phyloP scores from a whole-genome alignment of 92 coral and sea anemone species.

The Hydrozoanthus gracilis region DNA sequence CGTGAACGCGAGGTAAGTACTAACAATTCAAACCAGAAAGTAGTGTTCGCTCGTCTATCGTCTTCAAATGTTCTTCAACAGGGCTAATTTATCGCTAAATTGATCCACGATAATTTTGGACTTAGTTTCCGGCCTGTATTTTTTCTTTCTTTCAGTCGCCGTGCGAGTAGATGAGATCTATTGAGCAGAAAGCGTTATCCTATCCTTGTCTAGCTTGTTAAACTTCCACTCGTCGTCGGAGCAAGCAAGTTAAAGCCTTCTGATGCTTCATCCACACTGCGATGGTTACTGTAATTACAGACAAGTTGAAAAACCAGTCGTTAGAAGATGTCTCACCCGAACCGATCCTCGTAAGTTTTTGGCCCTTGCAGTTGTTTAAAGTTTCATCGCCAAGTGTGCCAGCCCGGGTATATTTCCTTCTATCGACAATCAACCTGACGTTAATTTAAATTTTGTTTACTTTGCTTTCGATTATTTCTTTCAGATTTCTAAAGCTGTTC shows the following conservation, averaged over 20 bases:
- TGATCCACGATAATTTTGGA: slow-evolving; percentile 17
- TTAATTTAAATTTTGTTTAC: slow-evolving; percentile 77
- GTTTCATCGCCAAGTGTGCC: slow-evolving; percentile 10
- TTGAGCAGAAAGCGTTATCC: slow-evolving; percentile 49
- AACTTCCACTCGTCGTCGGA: slow-evolving; percentile 68
- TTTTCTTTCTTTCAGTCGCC: slow-evolving; percentile 65
- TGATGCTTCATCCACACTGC: slow-evolving; percentile 65
- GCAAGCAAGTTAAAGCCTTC: slow-evolving; percentile 59
- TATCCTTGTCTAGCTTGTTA: slow-evolving; percentile 52
- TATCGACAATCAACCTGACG: slow-evolving; percentile 60
- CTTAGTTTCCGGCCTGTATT: slow-evolving; percentile 71
- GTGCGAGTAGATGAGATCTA: slow-evolving; percentile 72
- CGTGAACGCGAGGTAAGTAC: slow-evolving; percentile 31
- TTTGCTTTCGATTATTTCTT: slow-evolving; percentile 63
- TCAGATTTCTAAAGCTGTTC: slow-evolving; percentile 57
- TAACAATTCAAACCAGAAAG: not conserved
- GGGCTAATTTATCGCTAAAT: slow-evolving; percentile 7
- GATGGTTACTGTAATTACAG: slow-evolving; percentile 96
- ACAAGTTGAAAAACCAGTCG: slow-evolving; percentile 93
- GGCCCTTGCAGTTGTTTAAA: slow-evolving; percentile 41
- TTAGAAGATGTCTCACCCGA: slow-evolving; percentile 90
- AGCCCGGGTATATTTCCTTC: slow-evolving; percentile 37
- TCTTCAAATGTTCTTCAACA: not conserved
- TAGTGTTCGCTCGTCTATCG: slow-evolving; percentile 1
- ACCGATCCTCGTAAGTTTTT: slow-evolving; percentile 69